Evolutionary conservation across 2,888 invertebrate species (phyloP), one percentile per base, ranked within the genome.

Genomic region (Papilio demoleus): DNA sequence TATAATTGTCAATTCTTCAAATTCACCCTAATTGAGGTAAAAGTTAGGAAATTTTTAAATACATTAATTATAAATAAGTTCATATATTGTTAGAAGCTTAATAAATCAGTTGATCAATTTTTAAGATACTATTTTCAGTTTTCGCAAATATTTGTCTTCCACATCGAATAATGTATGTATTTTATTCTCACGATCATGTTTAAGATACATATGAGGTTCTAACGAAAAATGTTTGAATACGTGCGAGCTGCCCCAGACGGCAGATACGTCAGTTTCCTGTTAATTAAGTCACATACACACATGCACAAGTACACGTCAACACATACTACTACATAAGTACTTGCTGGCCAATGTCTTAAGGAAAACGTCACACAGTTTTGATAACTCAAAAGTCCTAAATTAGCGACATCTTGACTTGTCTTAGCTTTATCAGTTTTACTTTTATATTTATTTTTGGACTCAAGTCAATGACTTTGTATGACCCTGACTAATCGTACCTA

Each of bases 181-280:
- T 64, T 68, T 53, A 61, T 53, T 68, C 68, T 60, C 68, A 68
- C 68, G 68, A 1, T 14, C 56, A 62, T 61, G 61, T 24, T 67
- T 59, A 62, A 56, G 59, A 61, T 47, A 64, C 64, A 58, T 40
- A 59, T 59, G 64, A 68, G 38, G 31, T 53, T 61, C 53, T 36
- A 59, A 59, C 56, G 47, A 68, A 68, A 68, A 68, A 50, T 68
- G 68, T 68, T 68, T 68, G 68, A 64, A 50, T 38, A 59, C 45
- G 24, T 47, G 53, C 17, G n/a, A 19, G 58, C 19, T 45, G 17
- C 22, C 38, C 34, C 47, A 63, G 47, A 47, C 59, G 36, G 56
- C 68, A 68, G 38, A 40, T 68, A 59, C 68, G 68, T 64, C 68
- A 68, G 64, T 40, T 68, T 68, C 68, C 68, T 68, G 64, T 68